phyloP scores from a whole-genome alignment of 2,797 vertebrate genomes.

The Labeo calbasu region DNA sequence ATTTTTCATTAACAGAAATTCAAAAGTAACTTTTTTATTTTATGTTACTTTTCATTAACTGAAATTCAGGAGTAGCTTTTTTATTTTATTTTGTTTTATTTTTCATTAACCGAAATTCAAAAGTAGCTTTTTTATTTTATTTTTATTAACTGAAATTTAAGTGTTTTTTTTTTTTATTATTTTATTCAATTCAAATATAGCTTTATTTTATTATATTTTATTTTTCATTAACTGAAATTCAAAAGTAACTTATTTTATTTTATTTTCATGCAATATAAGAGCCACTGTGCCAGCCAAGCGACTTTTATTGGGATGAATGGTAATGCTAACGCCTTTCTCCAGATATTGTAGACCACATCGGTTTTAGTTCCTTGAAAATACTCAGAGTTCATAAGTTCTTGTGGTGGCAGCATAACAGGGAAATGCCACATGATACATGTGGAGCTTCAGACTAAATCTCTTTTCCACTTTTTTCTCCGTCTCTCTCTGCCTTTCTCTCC shows the following conservation, averaged over 20 bases:
- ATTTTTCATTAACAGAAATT: too few species aligned
- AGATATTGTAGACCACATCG: not conserved
- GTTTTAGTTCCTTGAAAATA: not conserved
- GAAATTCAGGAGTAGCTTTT: too few species aligned
- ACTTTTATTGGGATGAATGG: not conserved
- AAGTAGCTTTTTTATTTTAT: too few species aligned
- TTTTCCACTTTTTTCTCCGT: not conserved
- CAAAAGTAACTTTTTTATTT: too few species aligned
- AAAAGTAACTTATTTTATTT: not conserved
- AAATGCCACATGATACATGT: conserved; percentile 16
- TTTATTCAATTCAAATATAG: too few species aligned
- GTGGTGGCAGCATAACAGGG: not conserved
- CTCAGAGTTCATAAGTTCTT: conserved; percentile 13
- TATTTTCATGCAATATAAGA: not conserved
- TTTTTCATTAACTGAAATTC: not conserved
- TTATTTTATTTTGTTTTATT: too few species aligned
- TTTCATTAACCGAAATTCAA: too few species aligned
- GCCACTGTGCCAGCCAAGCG: not conserved
- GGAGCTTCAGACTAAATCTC: conserved; percentile 6
- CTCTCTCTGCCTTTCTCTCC: not conserved
- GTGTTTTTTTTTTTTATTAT: too few species aligned
- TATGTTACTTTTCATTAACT: too few species aligned
- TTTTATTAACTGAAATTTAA: too few species aligned
- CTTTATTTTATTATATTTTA: too few species aligned
- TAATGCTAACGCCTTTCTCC: not conserved